Evolutionary conservation across 35 echinoderm and acorn worm species (phyloP), one percentile per base, ranked within the genome.

Genomic region (Lytechinus variegatus): DNA sequence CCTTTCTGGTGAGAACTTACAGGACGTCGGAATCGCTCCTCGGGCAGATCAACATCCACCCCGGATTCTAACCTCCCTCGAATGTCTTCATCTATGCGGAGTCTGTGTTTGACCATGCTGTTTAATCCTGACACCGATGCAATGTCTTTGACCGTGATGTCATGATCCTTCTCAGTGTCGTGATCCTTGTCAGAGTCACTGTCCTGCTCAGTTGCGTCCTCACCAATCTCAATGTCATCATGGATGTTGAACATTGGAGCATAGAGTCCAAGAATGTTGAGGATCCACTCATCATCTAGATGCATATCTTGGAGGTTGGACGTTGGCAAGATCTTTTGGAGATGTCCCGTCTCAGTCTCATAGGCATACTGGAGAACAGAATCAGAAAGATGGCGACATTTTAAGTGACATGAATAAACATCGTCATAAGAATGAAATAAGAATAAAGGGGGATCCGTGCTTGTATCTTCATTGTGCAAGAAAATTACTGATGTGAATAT

Each of bases 221-320:
- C 54, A 27, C 53, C 92, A 16, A 55, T 27, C 54, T 93, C 92
- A 27, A 93, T 54, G 28, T 54, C 92, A 28, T 27, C 55, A 28
- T 93, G 53, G 4, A 93, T 93, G 92, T 27, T 93, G 54, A 95
- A 86, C 16, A 94, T 94, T 55, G 95, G 92, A 54, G 95, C 92
- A 91, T 96, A 97, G 9, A 97, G 97, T n/a, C 97, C 97, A 0
- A 97, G 92, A 52, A 97, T 97, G 61, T 97, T 97, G 9, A 97
- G 95, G 57, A 97, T 97, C 97, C 97, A 97, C 9, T 94, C 97
- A 95, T 97, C 97, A 91, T 94, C 95, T 86, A 97, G 56, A n/a
- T 89, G 21, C n/a, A 97, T 86, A 13, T 95, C 94, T 86, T 93
- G 91, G 9, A 97, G 28, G 61, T 86, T 96, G 28, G 89, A 88